Percentiles rank a stretch among this genome's conserved stretches.
These are phyloP conservation scores for Ischnus inquisitorius DNA, from an alignment of 2,888 invertebrate species.

Conservation along the genomic window DNA sequence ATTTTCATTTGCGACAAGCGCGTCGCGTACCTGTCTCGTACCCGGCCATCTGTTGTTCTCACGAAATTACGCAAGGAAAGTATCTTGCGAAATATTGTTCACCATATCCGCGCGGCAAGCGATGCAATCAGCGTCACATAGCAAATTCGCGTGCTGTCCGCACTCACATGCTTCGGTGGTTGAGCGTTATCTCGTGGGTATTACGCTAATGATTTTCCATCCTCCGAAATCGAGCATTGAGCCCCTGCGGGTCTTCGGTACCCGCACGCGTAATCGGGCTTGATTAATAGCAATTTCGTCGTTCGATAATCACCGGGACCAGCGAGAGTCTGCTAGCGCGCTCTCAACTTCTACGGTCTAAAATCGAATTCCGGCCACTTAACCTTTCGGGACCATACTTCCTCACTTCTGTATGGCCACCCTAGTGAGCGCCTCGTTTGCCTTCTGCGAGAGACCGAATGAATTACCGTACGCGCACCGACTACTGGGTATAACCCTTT, in stretches of 20 bases:
- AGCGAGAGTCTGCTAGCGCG: background rate
- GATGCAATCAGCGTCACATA: background rate
- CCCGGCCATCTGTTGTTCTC: too few relatives aligned
- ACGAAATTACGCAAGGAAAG: background rate
- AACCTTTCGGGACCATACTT: slow-evolving; percentile 24
- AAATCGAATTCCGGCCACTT: slow-evolving; percentile 40
- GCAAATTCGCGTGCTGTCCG: background rate
- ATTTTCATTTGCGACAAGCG: slow-evolving; percentile 66
- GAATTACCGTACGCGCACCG: slow-evolving; percentile 31
- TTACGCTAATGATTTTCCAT: slow-evolving; percentile 74
- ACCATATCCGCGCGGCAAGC: background rate
- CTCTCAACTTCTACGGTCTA: slow-evolving; percentile 28
- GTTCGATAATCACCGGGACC: slow-evolving; percentile 72
- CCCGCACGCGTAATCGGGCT: slow-evolving; percentile 71
- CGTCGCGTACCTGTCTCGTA: slow-evolving; percentile 24
- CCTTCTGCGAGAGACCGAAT: slow-evolving; percentile 3
- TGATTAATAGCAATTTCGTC: slow-evolving; percentile 74
- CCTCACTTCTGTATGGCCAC: slow-evolving; percentile 3
- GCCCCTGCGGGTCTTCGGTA: background rate
- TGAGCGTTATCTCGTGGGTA: slow-evolving; percentile 22
- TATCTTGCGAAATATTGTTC: too few relatives aligned
- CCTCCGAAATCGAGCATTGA: background rate
- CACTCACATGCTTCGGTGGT: background rate
- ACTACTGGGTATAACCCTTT: background rate
- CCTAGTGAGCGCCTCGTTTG: background rate